Evolutionary conservation across 2,797 vertebrate genomes (phyloP), one percentile per base, ranked within the genome.

Genomic region (Chaetodon trifasciatus): DNA sequence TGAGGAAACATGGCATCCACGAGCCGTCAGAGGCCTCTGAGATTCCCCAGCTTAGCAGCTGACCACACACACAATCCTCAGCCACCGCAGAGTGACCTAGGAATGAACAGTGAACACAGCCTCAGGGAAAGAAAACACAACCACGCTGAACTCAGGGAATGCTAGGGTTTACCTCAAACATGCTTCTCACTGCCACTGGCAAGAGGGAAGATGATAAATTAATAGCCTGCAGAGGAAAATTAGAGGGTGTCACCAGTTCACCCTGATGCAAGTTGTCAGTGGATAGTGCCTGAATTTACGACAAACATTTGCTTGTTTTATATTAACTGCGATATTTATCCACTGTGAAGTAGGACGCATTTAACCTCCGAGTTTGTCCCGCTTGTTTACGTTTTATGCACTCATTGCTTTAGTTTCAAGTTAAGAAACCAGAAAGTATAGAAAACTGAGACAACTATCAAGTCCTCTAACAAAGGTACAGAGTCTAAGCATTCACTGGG

Each of bases 61-160:
- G 86, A 91, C 84, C 86, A 72, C 84, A 83, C 71, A 85, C 79
- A 88, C 81, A 88, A 88, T 75, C 78, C 75, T 78, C 78, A 19
- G 11, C 79, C 66, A 81, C 90, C 81, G 64, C 86, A 90, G 47
- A 77, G 62, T 81, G 81, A 90, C 85, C 82, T 68, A 68, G 80
- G 64, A 90, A 88, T 86, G 81, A 89, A 85, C 60, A 88, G 79
- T 77, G 88, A 92, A 88, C 81, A 90, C 73, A 76, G 74, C 75
- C 75, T 21, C 1, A 1, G 53, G 60, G 58, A 40, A 70, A 49
- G 56, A 76, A 78, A 74, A 76, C 70, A 85, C 35, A 79, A 74
- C 68, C 71, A 66, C 52, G 52, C 32, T 76, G 56, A 74, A 76
- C 24, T 52, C 10, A 5, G 47, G 55, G 78, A 91, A 76, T 37